Conservation (phyloP, 1,140 invertebrate species). For the Coelopa frigida region DNA sequence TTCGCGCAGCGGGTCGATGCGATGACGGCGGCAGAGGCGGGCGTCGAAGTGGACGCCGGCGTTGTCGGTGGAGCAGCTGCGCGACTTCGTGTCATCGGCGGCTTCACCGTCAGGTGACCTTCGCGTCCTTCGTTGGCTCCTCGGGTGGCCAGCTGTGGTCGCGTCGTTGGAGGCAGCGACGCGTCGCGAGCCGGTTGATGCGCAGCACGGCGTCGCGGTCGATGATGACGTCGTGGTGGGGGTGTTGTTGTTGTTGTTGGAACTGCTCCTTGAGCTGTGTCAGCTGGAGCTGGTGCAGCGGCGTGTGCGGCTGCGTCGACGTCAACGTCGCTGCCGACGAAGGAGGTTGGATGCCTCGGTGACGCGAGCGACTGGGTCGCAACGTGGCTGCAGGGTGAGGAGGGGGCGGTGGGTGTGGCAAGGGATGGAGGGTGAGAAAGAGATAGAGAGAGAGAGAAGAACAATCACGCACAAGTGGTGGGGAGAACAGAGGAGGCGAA, state of each 20-base stretch:
- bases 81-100: background rate
- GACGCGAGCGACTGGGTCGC: constrained; percentile 27
- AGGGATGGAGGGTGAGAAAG: too few relatives aligned
- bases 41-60: constrained; percentile 17
- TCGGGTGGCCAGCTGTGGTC: constrained; percentile 41
- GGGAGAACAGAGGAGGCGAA: too few relatives aligned
- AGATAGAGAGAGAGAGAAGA: too few relatives aligned
- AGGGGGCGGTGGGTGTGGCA: background rate
- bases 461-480: too few relatives aligned
- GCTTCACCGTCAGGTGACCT: background rate
- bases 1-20: constrained; percentile 29
- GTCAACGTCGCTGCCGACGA: constrained; percentile 5
- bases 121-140: background rate
- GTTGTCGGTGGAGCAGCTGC: constrained; percentile 12
- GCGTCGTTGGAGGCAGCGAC: constrained; percentile 27
- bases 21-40: constrained; percentile 19
- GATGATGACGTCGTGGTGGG: constrained; percentile 35
- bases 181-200: constrained; percentile 36
- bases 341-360: constrained; percentile 12
- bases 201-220: constrained; percentile 40
- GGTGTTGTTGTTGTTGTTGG: constrained; percentile 33
- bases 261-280: constrained; percentile 38
- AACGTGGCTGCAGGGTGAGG: constrained; percentile 1
- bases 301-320: constrained; percentile 17
- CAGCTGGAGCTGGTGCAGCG: constrained; percentile 33